These are phyloP conservation scores for Diadegma fenestrale DNA, from an alignment of 2,888 invertebrate species.

Conservation along the genomic window DNA sequence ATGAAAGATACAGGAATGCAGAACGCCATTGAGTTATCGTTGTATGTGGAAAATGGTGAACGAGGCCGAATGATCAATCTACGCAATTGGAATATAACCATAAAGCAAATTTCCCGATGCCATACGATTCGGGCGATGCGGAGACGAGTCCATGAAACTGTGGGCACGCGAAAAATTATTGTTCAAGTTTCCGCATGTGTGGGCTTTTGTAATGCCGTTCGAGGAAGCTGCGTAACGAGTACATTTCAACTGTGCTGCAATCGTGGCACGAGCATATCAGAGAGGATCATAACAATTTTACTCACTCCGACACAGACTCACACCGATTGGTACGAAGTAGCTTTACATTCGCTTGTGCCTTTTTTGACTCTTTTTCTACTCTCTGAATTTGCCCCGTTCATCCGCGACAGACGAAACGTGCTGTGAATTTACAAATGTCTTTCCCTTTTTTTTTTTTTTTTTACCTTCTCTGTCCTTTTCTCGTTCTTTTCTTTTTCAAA, in stretches of 20 bases:
- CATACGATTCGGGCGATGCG: conserved; percentile 41
- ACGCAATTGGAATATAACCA: neutral
- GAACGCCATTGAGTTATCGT: neutral
- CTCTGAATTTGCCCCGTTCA: conserved; percentile 47
- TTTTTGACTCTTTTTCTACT: conserved; percentile 32
- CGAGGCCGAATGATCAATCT: neutral
- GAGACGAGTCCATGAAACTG: conserved; percentile 55
- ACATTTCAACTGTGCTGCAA: neutral
- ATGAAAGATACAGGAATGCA: neutral
- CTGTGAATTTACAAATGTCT: conserved; percentile 54
- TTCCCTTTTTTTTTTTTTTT: conserved; percentile 17
- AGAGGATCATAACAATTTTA: conserved; percentile 2
- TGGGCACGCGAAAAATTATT: conserved; percentile 43
- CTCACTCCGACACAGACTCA: neutral
- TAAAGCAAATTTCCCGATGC: conserved; percentile 16
- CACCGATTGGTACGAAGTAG: neutral
- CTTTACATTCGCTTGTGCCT: neutral
- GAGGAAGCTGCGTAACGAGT: conserved; percentile 14
- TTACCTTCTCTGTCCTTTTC: neutral
- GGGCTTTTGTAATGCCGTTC: neutral
- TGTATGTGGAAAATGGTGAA: neutral
- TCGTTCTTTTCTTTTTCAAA: conserved; percentile 3
- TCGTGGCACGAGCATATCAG: neutral
- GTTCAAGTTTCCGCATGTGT: conserved; percentile 7
- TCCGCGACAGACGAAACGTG: conserved; percentile 54